Conservation (phyloP, 2,888 invertebrate genomes). For the Phaedon cochleariae region DNA sequence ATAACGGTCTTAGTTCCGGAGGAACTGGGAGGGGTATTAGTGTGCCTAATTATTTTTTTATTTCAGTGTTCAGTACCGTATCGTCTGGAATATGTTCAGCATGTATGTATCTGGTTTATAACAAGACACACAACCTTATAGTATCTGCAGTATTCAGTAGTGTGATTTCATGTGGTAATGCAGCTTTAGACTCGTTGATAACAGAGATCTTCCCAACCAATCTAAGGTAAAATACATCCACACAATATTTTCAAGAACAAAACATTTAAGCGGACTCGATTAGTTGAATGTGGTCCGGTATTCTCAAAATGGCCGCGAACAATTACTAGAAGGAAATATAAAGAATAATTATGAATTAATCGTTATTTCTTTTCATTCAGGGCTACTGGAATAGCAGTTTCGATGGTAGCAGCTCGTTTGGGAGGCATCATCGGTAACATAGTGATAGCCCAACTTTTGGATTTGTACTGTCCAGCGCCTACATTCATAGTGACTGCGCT, state of each 20-base stretch:
- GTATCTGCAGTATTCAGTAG: conserved; percentile 88
- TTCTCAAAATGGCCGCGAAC: too few species aligned
- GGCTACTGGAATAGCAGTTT: conserved; percentile 90
- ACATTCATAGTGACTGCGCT: conserved; percentile 89
- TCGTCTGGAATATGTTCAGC: conserved; percentile 85
- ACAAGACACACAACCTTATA: conserved; percentile 82
- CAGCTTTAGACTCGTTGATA: conserved; percentile 89
- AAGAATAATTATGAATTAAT: not conserved
- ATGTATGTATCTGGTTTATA: conserved; percentile 85
- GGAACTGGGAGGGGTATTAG: too few species aligned
- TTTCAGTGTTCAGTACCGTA: conserved; percentile 83
- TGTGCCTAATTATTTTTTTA: conserved; percentile 28
- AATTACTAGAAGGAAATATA: too few species aligned
- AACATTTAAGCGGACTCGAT: too few species aligned
- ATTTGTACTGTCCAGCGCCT: conserved; percentile 89
- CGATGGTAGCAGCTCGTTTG: conserved; percentile 88
- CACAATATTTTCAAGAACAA: too few species aligned
- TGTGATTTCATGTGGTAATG: conserved; percentile 88
- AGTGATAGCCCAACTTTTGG: conserved; percentile 87
- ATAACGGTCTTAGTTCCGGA: too few species aligned
- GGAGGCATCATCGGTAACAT: conserved; percentile 91
- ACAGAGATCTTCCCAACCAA: conserved; percentile 94
- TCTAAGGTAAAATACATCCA: conserved; percentile 80
- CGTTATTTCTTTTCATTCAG: conserved; percentile 62
- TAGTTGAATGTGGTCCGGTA: too few species aligned